phyloP scores from a whole-genome alignment of 30 jellyfish, hydroid and myxozoan species.

The Chironex yamaguchii region DNA sequence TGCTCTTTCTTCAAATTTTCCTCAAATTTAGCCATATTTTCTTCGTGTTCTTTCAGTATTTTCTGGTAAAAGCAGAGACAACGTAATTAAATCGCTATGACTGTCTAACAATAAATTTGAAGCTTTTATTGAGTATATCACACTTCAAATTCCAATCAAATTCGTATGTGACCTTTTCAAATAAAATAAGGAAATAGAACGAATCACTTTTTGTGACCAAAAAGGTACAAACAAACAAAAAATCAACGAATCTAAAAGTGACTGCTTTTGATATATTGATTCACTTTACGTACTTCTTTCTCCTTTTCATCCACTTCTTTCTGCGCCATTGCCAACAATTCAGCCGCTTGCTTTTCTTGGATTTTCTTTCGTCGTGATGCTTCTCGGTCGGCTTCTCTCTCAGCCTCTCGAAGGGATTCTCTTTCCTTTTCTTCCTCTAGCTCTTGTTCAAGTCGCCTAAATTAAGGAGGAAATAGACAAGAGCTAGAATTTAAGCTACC shows the following conservation, averaged over 20 bases:
- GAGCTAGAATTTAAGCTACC: no score
- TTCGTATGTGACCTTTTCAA: no score
- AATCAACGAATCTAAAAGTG: no score
- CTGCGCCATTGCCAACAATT: conserved; percentile 54
- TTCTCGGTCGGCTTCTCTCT: conserved; percentile 88
- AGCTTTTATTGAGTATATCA: no score
- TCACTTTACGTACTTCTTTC: conserved; percentile 80
- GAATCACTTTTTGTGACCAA: no score
- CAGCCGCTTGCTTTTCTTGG: conserved; percentile 78
- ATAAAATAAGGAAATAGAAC: no score
- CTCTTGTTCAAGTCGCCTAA: conserved; percentile 82
- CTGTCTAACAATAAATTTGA: not conserved
- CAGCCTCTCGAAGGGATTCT: conserved; percentile 88
- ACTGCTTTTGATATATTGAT: no score
- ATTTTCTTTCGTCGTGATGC: conserved; percentile 65
- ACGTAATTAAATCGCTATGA: not conserved
- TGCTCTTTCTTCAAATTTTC: conserved; percentile 87
- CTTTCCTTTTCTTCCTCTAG: conserved; percentile 88
- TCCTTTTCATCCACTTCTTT: conserved; percentile 79
- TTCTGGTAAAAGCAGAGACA: conserved; percentile 22
- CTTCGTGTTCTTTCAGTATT: conserved; percentile 89
- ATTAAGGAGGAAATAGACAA: not conserved
- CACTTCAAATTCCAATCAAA: no score
- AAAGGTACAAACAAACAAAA: no score
- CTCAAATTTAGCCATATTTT: conserved; percentile 81